Conservation (phyloP, 2,113 vertebrate species). For the Phaethornis superciliosus region DNA sequence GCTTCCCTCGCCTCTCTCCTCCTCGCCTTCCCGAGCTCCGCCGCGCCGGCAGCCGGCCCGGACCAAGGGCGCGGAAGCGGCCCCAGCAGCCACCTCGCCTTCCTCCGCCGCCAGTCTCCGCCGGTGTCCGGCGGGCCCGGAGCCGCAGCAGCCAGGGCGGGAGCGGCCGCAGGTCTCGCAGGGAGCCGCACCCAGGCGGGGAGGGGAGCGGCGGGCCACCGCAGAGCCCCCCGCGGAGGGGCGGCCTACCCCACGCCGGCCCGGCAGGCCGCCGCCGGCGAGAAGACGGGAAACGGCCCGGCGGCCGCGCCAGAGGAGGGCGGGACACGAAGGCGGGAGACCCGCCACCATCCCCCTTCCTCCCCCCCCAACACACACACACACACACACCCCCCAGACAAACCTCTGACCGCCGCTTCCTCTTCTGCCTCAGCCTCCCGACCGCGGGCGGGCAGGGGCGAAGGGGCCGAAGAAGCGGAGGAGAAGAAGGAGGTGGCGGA, state of each 20-base stretch:
- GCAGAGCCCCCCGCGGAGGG: background rate
- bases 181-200: background rate
- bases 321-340: background rate
- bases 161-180: background rate
- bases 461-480: background rate
- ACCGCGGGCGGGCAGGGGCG: background rate
- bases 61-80: background rate
- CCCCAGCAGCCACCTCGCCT: background rate
- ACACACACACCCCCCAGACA: background rate
- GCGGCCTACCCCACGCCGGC: background rate
- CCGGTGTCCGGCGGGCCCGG: background rate
- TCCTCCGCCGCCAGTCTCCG: background rate
- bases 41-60: background rate
- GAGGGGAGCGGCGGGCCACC: no score
- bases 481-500: background rate
- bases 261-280: background rate
- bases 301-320: background rate
- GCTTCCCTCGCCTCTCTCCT: background rate
- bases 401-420: background rate
- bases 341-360: background rate
- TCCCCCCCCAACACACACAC: background rate
- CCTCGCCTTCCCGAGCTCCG: background rate
- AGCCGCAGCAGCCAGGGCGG: background rate
- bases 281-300: background rate
- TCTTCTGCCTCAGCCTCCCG: background rate